A percentile compares a stretch with the other conserved stretches of the same genome.
These are phyloP conservation scores for Sebastes jordani DNA, from an alignment of 2,797 vertebrate species.

Conservation along the genomic window DNA sequence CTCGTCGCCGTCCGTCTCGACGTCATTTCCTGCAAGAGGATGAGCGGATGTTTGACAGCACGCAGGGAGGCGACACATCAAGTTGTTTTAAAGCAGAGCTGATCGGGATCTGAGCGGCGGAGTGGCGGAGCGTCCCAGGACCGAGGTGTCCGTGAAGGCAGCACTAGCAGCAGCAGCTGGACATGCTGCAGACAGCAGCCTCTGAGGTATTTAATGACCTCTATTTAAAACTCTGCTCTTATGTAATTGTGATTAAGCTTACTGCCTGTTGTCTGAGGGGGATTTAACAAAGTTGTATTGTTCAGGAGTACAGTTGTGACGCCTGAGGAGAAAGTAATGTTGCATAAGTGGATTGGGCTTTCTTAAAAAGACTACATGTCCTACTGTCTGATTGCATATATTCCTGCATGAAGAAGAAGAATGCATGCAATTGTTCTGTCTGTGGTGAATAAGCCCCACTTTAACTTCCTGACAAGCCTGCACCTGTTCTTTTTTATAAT, in stretches of 20 bases:
- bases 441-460: background rate
- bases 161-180: background rate
- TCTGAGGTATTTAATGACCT: conserved; percentile 39
- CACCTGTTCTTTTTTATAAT: conserved; percentile 31
- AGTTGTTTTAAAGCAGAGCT: background rate
- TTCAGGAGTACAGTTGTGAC: background rate
- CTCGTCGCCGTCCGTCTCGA: background rate
- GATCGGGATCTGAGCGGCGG: background rate
- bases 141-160: background rate
- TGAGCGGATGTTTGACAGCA: conserved; percentile 26
- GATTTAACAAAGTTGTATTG: background rate
- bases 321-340: background rate
- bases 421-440: background rate
- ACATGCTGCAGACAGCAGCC: conserved; percentile 27
- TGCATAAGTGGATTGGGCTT: background rate
- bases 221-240: background rate
- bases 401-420: background rate
- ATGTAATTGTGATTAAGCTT: background rate
- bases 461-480: background rate
- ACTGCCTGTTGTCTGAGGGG: background rate
- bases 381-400: background rate
- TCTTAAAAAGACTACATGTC: background rate
- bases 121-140: conserved; percentile 21
- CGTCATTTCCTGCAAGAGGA: conserved; percentile 60
- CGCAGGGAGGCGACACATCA: conserved; percentile 7